These are phyloP conservation scores for Danio tinwini DNA, from an alignment of 2,797 vertebrate genomes.

Conservation along the genomic window DNA sequence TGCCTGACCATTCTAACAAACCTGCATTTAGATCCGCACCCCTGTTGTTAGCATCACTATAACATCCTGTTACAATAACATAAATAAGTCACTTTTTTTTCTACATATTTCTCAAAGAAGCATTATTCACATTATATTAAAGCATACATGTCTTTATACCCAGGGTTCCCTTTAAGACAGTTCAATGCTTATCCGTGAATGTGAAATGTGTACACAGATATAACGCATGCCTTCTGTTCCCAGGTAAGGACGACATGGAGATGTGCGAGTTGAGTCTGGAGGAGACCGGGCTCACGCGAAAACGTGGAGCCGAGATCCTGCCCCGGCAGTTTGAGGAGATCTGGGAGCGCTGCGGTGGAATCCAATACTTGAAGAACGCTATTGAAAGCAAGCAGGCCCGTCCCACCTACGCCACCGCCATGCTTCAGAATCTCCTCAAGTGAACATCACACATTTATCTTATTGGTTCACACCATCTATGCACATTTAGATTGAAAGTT, in stretches of 20 bases:
- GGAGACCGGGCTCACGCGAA: conserved; percentile 96
- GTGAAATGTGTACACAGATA: neutral
- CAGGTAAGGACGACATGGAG: conserved; percentile 99
- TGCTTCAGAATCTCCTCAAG: conserved; percentile 94
- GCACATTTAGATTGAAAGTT: conserved; percentile 20
- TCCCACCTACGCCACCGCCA: conserved; percentile 95
- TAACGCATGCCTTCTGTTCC: neutral
- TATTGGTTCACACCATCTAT: conserved; percentile 28
- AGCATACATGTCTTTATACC: too few relatives aligned
- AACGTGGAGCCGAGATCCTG: conserved; percentile 95
- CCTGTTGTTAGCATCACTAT: too few relatives aligned
- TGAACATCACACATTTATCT: conserved; percentile 65
- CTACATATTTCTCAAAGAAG: too few relatives aligned
- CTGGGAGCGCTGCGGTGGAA: conserved; percentile 97
- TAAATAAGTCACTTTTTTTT: too few relatives aligned
- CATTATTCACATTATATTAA: too few relatives aligned
- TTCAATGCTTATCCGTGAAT: neutral
- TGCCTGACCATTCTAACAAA: too few relatives aligned
- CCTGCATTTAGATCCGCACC: too few relatives aligned
- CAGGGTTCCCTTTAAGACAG: neutral
- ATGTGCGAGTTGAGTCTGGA: conserved; percentile 99
- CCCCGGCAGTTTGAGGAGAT: conserved; percentile 96
- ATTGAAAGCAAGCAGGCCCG: conserved; percentile 95
- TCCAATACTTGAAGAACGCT: conserved; percentile 94
- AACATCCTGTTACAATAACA: too few relatives aligned